Base-by-base conservation (phyloP, 2,888 invertebrate genomes). In the Melieria omissa region DNA sequence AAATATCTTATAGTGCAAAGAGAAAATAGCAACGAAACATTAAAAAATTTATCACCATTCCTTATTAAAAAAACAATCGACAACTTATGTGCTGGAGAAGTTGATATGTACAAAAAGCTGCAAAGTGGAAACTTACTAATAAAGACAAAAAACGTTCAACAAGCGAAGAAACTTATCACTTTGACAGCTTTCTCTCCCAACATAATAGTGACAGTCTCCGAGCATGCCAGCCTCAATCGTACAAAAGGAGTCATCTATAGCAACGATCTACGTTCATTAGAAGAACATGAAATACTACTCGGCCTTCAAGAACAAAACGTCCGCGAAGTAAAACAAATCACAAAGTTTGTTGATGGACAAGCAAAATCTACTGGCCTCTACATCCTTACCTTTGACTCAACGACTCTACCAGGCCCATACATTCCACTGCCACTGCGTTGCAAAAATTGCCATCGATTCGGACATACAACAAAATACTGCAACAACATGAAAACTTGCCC, bases 361-460 rank as follows among this genome's bases (percentile, higher is more conserved):
- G n/a, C n/a, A 6, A 16, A 60, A 8, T 65, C 65, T 65, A 65
- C 54, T 4, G 70, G 70, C 44, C 61, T 70, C 1, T 49, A n/a
- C 5, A 65, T 65, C n/a, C 8, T 65, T n/a, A 70, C 70, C 10
- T 70, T 70, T 49, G 45, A 64, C 4, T n/a, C 58, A 16, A 54
- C 63, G 5, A 55, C 41, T 12, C 46, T 70, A 29, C 70, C 70
- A 10, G 16, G 66, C 4, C 71, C 65, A 6, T 66, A 66, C 14
- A 66, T 71, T 4, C 71, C 65, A 12, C 62, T 62, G 2, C 66
- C 65, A 29, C 16, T 44, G 4, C 54, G 55, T 41, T 70, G 58
- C 64, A 57, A 70, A 10, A 63, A 57, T 55, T 70, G 70, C 49
- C 65, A 57, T 52, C 47, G 42, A 41, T 70, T 57, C 41, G 57